These are phyloP conservation scores for Cyrtorhinus lividipennis DNA, from an alignment of 1,140 invertebrate species.

Conservation along the genomic window DNA sequence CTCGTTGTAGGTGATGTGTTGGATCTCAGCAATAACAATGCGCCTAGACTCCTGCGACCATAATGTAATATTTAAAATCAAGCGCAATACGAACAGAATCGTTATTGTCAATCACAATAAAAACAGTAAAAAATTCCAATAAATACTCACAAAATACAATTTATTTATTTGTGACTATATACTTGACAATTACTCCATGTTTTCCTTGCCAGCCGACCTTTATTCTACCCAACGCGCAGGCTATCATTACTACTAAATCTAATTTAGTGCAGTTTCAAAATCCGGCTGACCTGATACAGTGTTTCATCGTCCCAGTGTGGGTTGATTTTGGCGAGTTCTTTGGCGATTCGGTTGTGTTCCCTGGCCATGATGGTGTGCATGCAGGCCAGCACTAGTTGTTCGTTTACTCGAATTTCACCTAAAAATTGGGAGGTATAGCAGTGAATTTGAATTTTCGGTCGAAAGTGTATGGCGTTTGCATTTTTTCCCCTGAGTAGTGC, in stretches of 20 bases:
- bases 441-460: no score
- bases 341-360: constrained; percentile 81
- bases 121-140: no score
- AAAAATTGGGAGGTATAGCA: constrained; percentile 12
- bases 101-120: no score
- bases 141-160: no score
- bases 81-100: not conserved
- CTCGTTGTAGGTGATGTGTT: constrained; percentile 90
- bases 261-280: no score
- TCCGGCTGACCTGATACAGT: constrained; percentile 52
- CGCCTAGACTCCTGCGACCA: constrained; percentile 58
- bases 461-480: no score
- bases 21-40: constrained; percentile 78
- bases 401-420: constrained; percentile 36
- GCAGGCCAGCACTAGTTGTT: constrained; percentile 38
- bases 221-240: no score
- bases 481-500: not conserved
- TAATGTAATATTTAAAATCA: no score
- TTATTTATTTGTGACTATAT: no score
- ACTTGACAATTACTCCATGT: no score
- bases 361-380: constrained; percentile 37
- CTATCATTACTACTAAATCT: no score
- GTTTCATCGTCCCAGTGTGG: constrained; percentile 78
- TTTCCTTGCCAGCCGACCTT: no score
- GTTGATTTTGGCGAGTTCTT: constrained; percentile 54